These are phyloP conservation scores for Neopelma chrysocephalum DNA, from an alignment of 2,797 vertebrate genomes.

Conservation along the genomic window DNA sequence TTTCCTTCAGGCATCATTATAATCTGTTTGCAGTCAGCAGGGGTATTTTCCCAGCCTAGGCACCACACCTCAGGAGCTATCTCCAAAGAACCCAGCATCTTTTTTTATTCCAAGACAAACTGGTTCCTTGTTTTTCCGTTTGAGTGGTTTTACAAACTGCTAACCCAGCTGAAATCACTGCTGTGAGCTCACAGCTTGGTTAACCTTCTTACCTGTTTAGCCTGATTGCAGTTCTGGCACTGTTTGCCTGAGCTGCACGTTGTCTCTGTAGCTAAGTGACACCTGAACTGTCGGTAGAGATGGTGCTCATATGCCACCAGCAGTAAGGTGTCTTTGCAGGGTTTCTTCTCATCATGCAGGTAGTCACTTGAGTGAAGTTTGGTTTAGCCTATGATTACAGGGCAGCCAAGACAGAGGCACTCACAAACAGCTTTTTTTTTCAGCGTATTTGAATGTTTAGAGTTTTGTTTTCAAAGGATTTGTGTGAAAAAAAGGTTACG, in stretches of 20 bases:
- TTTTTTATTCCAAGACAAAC: neutral
- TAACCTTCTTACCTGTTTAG: neutral
- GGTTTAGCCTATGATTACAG: neutral
- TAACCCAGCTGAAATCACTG: neutral
- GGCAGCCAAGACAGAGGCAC: neutral
- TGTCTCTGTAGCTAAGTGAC: neutral
- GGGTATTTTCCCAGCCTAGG: neutral
- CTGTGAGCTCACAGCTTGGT: neutral
- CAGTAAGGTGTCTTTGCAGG: neutral
- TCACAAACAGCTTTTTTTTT: neutral
- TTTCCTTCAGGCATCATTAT: neutral
- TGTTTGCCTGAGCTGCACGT: rapidly evolving
- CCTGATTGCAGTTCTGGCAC: neutral
- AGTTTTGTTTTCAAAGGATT: neutral
- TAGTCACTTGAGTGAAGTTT: neutral
- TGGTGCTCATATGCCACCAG: neutral
- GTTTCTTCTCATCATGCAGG: rapidly evolving
- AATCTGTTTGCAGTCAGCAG: neutral
- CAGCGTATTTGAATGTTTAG: neutral
- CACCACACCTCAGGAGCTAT: neutral
- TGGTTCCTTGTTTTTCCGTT: neutral
- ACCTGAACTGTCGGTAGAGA: rapidly evolving
- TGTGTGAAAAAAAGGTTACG: neutral
- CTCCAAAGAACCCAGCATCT: neutral
- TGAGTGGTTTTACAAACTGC: neutral